Evolutionary conservation across 2,113 vertebrate genomes (phyloP), one percentile per base, ranked within the genome.

Genomic region (Symphodus melops): DNA sequence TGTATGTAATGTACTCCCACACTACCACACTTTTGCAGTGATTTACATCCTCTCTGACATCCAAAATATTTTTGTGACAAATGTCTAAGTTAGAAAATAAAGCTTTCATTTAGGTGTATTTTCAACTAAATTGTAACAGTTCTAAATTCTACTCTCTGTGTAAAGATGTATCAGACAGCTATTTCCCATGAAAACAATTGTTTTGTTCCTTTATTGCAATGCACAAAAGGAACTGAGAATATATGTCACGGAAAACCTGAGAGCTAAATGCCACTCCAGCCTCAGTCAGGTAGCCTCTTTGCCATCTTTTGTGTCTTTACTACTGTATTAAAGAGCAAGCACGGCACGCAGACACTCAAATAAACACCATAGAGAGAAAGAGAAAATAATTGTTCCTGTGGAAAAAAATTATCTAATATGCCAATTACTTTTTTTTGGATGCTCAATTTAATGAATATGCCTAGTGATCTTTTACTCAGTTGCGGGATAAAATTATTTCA

Each of bases 291-390:
- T 88, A 81, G 74, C 75, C 71, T 75, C 53, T 64, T 58, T 58
- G 84, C 89, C 89, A 85, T 64, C 77, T 59, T 63, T 78, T 91
- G 89, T 88, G 83, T 91, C 86, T 80, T 91, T 87, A 82, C 76
- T 78, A 67, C 77, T 85, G 77, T 52, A 82, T 76, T 82, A 81
- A 75, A 87, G 75, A 69, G 63, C 69, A 72, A 23, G 62, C 48
- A 74, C 61, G 59, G 48, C 56, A 51, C 70, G 72, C 61, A 74
- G 74, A 73, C 64, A 66, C 73, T 73, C 56, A 68, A 81, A 89
- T 79, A 87, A 83, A 88, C 82, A 66, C 14, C 25, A 4, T 1
- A 25, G 16, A 74, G 12, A 68, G 2, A 69, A 42, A 62, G 13
- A 12, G 20, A 33, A 11, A 72, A 83, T 77, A 77, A 85, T 81